Conservation (phyloP, 2,888 invertebrate species). For the Elgonia sp. region DNA sequence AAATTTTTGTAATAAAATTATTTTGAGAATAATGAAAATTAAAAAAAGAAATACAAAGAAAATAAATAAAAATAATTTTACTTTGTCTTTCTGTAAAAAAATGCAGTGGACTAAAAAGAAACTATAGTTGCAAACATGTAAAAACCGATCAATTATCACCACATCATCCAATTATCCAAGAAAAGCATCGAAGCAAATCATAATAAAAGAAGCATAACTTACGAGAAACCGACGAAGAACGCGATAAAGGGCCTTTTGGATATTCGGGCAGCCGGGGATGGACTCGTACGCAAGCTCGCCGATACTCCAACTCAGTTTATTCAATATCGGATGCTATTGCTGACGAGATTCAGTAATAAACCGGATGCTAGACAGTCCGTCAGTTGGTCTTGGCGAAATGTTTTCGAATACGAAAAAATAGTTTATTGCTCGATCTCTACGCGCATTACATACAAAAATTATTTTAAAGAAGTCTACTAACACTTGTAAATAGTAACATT, state of each 20-base stretch:
- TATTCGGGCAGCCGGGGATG: conserved; percentile 75
- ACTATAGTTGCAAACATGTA: conserved; percentile 47
- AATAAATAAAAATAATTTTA: neutral
- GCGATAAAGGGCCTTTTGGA: conserved; percentile 83
- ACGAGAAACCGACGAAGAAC: conserved; percentile 86
- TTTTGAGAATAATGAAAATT: neutral
- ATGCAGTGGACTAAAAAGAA: conserved; percentile 31
- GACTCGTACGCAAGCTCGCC: conserved; percentile 84
- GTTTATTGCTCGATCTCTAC: conserved; percentile 65
- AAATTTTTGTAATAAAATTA: too few species aligned
- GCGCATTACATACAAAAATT: conserved; percentile 58
- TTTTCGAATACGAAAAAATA: conserved; percentile 66
- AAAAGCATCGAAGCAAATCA: conserved; percentile 87
- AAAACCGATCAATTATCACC: conserved; percentile 78
- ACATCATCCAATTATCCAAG: conserved; percentile 81
- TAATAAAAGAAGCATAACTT: conserved; percentile 87
- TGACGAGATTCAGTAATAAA: conserved; percentile 66
- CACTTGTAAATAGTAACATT: conserved; percentile 42
- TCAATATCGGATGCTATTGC: conserved; percentile 82
- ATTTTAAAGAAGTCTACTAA: conserved; percentile 42
- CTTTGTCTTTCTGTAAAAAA: neutral
- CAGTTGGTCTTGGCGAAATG: conserved; percentile 75
- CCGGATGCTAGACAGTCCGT: conserved; percentile 75
- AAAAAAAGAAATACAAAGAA: neutral
- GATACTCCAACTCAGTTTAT: conserved; percentile 85